A percentile compares a stretch with the other conserved stretches of the same genome.
These are phyloP conservation scores for Xylocampa areola DNA, from an alignment of 2,888 invertebrate species.

Conservation along the genomic window DNA sequence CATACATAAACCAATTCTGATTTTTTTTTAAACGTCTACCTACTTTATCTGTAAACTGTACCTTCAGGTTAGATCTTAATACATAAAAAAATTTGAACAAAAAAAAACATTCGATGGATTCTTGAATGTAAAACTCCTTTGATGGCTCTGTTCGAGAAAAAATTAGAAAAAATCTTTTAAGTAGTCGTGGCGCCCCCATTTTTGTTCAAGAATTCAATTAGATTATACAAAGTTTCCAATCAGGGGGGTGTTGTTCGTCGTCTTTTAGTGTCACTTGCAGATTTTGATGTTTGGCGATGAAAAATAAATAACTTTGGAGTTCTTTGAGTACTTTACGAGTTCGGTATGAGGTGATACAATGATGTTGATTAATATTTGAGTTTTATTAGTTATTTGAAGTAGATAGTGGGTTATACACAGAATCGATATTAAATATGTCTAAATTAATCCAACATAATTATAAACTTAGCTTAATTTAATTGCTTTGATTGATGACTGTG, in stretches of 20 bases:
- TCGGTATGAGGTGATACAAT: conserved; percentile 19
- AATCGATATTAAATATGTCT: too few species aligned
- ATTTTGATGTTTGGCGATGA: conserved; percentile 43
- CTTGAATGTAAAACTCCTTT: conserved; percentile 39
- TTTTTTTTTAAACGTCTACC: too few species aligned
- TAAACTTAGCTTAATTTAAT: too few species aligned
- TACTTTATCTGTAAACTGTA: too few species aligned
- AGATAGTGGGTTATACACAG: too few species aligned
- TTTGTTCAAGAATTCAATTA: conserved; percentile 65
- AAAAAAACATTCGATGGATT: conserved; percentile 27
- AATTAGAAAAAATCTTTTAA: conserved; percentile 48
- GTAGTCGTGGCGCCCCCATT: conserved; percentile 39
- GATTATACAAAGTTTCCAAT: conserved; percentile 64
- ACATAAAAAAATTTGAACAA: conserved; percentile 1
- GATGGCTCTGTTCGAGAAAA: conserved; percentile 21
- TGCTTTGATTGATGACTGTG: too few species aligned
- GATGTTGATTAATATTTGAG: conserved; percentile 20
- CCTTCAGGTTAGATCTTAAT: not conserved
- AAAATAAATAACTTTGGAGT: conserved; percentile 51
- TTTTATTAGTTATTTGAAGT: conserved; percentile 1
- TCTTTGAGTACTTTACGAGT: conserved; percentile 26
- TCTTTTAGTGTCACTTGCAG: conserved; percentile 56
- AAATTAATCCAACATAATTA: too few species aligned
- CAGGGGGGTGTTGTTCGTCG: conserved; percentile 55
- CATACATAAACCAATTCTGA: too few species aligned